phyloP scores from a whole-genome alignment of 2,888 invertebrate species.

The Ectemnius continuus region DNA sequence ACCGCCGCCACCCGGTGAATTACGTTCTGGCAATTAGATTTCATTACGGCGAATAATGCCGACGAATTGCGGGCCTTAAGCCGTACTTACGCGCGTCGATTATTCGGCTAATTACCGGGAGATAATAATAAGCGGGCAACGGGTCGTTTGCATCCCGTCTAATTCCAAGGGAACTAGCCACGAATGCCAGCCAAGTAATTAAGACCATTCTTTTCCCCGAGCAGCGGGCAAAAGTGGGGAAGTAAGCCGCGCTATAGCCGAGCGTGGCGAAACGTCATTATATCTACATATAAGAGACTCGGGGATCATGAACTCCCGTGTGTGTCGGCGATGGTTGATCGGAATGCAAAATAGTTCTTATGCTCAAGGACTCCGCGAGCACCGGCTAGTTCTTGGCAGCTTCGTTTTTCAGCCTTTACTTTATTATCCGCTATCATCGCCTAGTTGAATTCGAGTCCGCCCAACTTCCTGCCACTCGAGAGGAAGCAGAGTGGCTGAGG shows the following conservation, averaged over 20 bases:
- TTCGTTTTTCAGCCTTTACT: constrained; percentile 41
- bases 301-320: constrained; percentile 27
- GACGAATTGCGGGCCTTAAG: neutral
- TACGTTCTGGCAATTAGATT: constrained; percentile 2
- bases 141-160: no score
- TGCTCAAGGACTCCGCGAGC: constrained; percentile 47
- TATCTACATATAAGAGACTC: neutral
- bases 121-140: no score
- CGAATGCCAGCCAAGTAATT: no score
- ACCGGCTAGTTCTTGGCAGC: constrained; percentile 36
- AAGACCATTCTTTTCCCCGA: no score
- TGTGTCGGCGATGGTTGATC: constrained; percentile 29
- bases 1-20: neutral
- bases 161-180: no score
- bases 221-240: no score
- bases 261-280: no score
- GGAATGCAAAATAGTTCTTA: constrained; percentile 40
- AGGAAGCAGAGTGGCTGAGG: neutral
- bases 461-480: neutral
- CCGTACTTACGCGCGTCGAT: no score
- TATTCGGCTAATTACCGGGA: no score
- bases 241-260: no score
- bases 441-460: constrained; percentile 34
- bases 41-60: constrained; percentile 2
- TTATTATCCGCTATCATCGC: constrained; percentile 44